Conservation (phyloP, 2,113 vertebrate species). For the Rhadina sibilatrix region DNA sequence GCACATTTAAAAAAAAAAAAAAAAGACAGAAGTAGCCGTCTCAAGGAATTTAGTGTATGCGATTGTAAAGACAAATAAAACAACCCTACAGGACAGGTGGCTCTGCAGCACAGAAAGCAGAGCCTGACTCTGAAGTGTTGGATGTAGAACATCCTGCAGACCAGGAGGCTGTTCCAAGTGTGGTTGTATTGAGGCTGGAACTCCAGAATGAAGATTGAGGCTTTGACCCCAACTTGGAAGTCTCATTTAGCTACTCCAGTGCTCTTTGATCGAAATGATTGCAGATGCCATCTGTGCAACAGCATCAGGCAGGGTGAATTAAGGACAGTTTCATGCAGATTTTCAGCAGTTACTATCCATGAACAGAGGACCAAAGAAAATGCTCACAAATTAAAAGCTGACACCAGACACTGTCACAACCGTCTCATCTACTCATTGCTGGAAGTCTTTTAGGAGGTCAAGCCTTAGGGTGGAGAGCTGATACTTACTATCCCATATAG, state of each 20-base stretch:
- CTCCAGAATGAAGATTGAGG: background rate
- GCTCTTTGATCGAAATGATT: background rate
- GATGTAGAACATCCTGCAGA: background rate
- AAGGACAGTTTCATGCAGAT: slow-evolving; percentile 34
- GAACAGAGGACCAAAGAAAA: background rate
- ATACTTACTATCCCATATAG: background rate
- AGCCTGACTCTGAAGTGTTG: background rate
- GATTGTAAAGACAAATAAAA: background rate
- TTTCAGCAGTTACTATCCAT: background rate
- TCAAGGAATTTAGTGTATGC: background rate
- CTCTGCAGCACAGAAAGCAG: background rate
- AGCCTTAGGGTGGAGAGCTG: background rate
- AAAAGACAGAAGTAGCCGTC: background rate
- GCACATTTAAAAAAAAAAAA: background rate
- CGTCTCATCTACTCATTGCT: background rate
- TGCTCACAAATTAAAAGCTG: slow-evolving; percentile 10
- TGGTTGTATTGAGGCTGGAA: background rate
- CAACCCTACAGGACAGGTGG: background rate
- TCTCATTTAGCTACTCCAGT: background rate
- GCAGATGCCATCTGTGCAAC: slow-evolving; percentile 18
- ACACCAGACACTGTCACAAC: background rate
- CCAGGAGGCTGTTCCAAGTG: background rate
- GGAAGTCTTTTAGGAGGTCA: background rate
- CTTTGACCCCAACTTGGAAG: background rate
- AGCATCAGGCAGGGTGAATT: background rate